Conservation (phyloP, 1,140 invertebrate species). For the Pogonognathellus flavescens region DNA sequence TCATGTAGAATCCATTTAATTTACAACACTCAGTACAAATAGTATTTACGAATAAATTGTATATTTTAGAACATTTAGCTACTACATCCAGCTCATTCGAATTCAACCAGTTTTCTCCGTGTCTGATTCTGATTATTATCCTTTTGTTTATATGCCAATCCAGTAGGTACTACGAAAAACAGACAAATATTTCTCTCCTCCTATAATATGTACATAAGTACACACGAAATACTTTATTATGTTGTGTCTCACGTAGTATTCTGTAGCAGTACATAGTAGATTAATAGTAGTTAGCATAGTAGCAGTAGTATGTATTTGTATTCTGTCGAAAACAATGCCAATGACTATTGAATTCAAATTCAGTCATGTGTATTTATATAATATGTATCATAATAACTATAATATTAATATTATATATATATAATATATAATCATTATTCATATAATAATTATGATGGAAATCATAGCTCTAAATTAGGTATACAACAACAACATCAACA, state of each 20-base stretch:
- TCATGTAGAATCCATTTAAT: too few relatives aligned
- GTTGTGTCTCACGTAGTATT: neutral
- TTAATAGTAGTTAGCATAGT: constrained; percentile 12
- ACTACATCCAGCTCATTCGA: neutral
- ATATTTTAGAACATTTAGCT: too few relatives aligned
- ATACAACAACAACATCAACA: too few relatives aligned
- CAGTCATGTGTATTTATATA: constrained; percentile 43
- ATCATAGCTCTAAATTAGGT: too few relatives aligned
- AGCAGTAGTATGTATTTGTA: constrained; percentile 27
- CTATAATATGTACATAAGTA: constrained; percentile 3
- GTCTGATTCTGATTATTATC: neutral
- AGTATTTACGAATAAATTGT: too few relatives aligned
- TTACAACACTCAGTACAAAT: too few relatives aligned
- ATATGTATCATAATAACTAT: neutral
- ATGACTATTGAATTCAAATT: constrained; percentile 37
- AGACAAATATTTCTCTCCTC: constrained; percentile 48
- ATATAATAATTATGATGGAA: too few relatives aligned
- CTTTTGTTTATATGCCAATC: neutral
- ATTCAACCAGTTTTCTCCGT: neutral
- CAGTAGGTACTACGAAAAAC: constrained; percentile 32
- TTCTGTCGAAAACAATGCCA: constrained; percentile 39
- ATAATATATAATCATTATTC: too few relatives aligned
- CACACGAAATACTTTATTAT: neutral
- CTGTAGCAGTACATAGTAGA: neutral
- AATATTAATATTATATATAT: too few relatives aligned